Base-by-base conservation (phyloP, 2,113 vertebrate species). In the Rattus rattus region DNA sequence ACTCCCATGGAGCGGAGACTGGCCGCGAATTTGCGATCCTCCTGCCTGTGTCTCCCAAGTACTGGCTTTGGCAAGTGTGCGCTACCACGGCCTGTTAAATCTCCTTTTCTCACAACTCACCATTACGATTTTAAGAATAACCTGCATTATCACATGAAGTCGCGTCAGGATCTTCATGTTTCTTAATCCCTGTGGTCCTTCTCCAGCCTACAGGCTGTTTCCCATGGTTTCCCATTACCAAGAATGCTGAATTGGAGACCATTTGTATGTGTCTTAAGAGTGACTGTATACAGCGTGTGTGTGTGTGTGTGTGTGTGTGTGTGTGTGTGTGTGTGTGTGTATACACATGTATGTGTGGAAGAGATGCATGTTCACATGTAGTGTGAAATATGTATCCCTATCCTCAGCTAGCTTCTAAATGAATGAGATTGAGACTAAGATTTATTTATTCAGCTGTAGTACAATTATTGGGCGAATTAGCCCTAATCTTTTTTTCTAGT, bases 41-140 rank as follows among this genome's bases (percentile, higher is more conserved):
- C 43, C 28, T 69, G 2, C 17, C 28, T 43, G 24, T 17, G 6
- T 63, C 83, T 85, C 24, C 39, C 14, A 49, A 20, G 43, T 33
- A 12, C 61, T 87, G 28, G 61, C 5, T 52, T 33, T 87, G 5
- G 5, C 30, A 19, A n/a, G 24, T 61, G 2, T 83, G n/a, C 39
- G 56, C n/a, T n/a, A 7, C 28, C 30, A 49, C 20, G 10, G 43
- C 43, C 43, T 36, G 43, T 24, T 67, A 26, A 39, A 43, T 72
- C 70, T 81, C 39, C 30, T 59, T 72, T 91, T 86, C 33, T 77
- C 65, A 89, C 88, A 85, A 65, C 22, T 96, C 39, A 91, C 30
- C 36, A n/a, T 75, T 72, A 36, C 67, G 2, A 61, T 80, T 96
- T 87, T 77, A 81, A 94, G 77, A 92, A 77, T 87, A 52, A 69